Conservation (phyloP, 2,888 invertebrate species). For the Lobophora halterata region DNA sequence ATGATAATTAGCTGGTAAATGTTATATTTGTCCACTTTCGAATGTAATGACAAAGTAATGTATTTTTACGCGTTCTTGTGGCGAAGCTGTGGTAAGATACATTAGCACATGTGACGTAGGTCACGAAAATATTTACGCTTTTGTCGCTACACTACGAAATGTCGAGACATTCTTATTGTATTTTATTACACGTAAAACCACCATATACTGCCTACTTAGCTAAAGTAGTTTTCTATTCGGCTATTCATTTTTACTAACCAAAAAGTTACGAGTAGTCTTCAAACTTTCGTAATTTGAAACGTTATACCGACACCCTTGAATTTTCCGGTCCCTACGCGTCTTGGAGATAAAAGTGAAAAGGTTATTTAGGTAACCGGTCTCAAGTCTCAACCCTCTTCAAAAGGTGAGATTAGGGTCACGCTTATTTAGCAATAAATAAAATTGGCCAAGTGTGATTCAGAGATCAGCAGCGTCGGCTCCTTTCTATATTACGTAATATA, state of each 20-base stretch:
- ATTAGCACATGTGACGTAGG: slow-evolving; percentile 29
- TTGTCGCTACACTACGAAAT: slow-evolving; percentile 19
- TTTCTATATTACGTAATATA: too few relatives aligned
- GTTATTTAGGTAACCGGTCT: slow-evolving; percentile 20
- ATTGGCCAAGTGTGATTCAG: slow-evolving; percentile 11
- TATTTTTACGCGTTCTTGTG: slow-evolving; percentile 21
- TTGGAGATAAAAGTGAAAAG: slow-evolving; percentile 17
- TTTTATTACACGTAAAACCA: too few relatives aligned
- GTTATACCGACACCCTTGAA: slow-evolving; percentile 9
- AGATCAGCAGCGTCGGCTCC: slow-evolving; percentile 10
- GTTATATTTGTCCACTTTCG: slow-evolving; percentile 55
- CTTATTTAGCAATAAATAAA: slow-evolving; percentile 25
- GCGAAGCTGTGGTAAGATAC: slow-evolving; percentile 18
- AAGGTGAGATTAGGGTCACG: slow-evolving; percentile 20
- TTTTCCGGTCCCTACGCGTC: slow-evolving; percentile 9
- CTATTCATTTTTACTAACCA: neutral
- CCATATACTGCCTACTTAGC: too few relatives aligned
- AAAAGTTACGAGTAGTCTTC: neutral
- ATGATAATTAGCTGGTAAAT: slow-evolving; percentile 57
- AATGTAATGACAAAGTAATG: slow-evolving; percentile 43
- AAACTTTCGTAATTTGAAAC: slow-evolving; percentile 1
- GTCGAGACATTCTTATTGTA: slow-evolving; percentile 8
- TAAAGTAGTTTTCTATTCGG: too few relatives aligned
- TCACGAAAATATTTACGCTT: slow-evolving; percentile 17
- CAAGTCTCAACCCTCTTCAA: slow-evolving; percentile 24